Conservation (phyloP, 2,797 vertebrate species). For the Semaprochilodus insignis region DNA sequence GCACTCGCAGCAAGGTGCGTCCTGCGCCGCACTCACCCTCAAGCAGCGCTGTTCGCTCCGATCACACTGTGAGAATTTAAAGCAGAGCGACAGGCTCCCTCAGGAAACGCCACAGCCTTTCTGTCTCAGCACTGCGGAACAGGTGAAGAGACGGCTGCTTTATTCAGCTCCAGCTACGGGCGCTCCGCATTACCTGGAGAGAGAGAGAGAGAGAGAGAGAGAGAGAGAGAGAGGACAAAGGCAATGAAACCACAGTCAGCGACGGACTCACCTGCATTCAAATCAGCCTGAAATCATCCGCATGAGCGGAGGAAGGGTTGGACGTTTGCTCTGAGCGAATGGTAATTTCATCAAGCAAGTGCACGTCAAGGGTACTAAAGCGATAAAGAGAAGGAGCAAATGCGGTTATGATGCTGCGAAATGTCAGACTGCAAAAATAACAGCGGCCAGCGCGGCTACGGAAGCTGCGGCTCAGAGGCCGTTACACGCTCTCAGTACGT, state of each 20-base stretch:
- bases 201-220: neutral
- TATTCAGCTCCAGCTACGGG: neutral
- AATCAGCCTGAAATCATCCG: neutral
- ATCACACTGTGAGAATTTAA: neutral
- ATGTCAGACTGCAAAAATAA: neutral
- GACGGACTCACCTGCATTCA: neutral
- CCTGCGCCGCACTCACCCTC: neutral
- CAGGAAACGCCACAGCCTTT: neutral
- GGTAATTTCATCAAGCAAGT: constrained; percentile 6
- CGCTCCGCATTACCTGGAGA: neutral
- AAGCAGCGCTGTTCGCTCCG: neutral
- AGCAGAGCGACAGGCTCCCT: neutral
- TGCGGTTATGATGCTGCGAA: neutral
- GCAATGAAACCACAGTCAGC: neutral
- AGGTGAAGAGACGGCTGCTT: neutral
- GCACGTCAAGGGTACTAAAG: neutral
- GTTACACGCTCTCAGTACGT: no score
- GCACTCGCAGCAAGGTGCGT: neutral
- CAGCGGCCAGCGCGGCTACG: neutral
- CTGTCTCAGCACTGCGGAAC: neutral
- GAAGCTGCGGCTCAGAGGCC: neutral
- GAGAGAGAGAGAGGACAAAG: constrained; percentile 1
- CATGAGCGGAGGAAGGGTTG: neutral
- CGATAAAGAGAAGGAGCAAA: neutral
- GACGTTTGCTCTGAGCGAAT: neutral